Percentiles rank a stretch among this genome's conserved stretches.
These are phyloP conservation scores for Scaptomyza montana DNA, from an alignment of 1,140 invertebrate species.

Conservation along the genomic window DNA sequence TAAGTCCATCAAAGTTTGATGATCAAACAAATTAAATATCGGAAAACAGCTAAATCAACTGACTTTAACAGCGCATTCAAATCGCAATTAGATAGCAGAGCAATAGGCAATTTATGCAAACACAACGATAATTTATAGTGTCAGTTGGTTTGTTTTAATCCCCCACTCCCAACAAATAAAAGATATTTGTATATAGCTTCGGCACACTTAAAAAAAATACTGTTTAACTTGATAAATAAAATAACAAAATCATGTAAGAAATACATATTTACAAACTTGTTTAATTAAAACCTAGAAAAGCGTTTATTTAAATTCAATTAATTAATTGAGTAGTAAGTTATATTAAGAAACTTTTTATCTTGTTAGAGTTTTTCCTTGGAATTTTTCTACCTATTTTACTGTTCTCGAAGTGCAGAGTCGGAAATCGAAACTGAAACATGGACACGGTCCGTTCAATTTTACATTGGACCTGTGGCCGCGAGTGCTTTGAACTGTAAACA, in stretches of 20 bases:
- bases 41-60: slow-evolving; percentile 35
- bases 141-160: slow-evolving; percentile 3
- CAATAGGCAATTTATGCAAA: slow-evolving; percentile 8
- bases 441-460: slow-evolving; percentile 50
- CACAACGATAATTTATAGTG: slow-evolving; percentile 35
- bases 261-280: too few species aligned
- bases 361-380: too few species aligned
- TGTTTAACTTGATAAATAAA: too few species aligned
- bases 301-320: too few species aligned
- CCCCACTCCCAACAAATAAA: not conserved
- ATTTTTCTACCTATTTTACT: not conserved
- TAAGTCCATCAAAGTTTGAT: not conserved
- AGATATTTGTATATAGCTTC: slow-evolving; percentile 1
- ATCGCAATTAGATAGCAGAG: slow-evolving; percentile 36
- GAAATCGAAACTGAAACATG: slow-evolving; percentile 36
- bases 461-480: slow-evolving; percentile 63
- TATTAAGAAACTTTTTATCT: too few species aligned
- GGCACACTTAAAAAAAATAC: not conserved
- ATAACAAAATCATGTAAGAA: too few species aligned
- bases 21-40: slow-evolving; percentile 22
- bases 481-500: slow-evolving; percentile 62
- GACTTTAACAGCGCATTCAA: slow-evolving; percentile 19
- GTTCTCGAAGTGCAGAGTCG: too few species aligned
- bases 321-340: too few species aligned
- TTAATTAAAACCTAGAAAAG: too few species aligned